A percentile compares a stretch with the other conserved stretches of the same genome.
phyloP scores from a whole-genome alignment of 1,140 invertebrate species.

The Drosophila trapezifrons region DNA sequence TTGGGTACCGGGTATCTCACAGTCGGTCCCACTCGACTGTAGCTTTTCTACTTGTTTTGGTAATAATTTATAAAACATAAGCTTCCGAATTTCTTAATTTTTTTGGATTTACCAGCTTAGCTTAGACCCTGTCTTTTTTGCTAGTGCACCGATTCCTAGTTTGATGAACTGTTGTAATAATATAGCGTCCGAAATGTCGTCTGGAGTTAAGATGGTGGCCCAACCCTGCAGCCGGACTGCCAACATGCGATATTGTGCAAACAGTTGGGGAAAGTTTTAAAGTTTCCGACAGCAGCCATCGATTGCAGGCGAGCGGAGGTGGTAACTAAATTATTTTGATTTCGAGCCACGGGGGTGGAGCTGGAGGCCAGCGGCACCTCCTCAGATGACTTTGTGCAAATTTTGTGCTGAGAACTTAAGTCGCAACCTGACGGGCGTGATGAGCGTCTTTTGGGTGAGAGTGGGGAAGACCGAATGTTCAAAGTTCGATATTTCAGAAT shows the following conservation, averaged over 20 bases:
- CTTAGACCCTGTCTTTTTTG: background rate
- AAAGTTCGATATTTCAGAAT: constrained; percentile 43
- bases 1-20: too few relatives aligned
- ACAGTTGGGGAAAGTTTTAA: constrained; percentile 79
- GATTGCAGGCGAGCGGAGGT: constrained; percentile 59
- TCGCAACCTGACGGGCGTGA: constrained; percentile 47
- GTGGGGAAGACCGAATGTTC: constrained; percentile 25
- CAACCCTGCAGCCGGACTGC: constrained; percentile 16
- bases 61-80: too few relatives aligned
- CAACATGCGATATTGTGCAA: constrained; percentile 69
- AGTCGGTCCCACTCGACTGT: too few relatives aligned
- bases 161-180: constrained; percentile 82
- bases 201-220: constrained; percentile 46
- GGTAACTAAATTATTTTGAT: constrained; percentile 80
- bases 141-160: constrained; percentile 36
- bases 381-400: constrained; percentile 53
- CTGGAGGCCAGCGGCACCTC: background rate
- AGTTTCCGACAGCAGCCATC: constrained; percentile 75
- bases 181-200: constrained; percentile 77
- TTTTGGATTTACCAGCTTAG: background rate
- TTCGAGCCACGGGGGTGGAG: constrained; percentile 24
- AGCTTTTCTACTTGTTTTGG: too few relatives aligned
- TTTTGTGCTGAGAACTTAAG: constrained; percentile 55
- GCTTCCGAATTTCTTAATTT: background rate
- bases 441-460: constrained; percentile 1